These are phyloP conservation scores for Chloropsis hardwickii DNA, from an alignment of 2,113 vertebrate genomes.

Conservation along the genomic window DNA sequence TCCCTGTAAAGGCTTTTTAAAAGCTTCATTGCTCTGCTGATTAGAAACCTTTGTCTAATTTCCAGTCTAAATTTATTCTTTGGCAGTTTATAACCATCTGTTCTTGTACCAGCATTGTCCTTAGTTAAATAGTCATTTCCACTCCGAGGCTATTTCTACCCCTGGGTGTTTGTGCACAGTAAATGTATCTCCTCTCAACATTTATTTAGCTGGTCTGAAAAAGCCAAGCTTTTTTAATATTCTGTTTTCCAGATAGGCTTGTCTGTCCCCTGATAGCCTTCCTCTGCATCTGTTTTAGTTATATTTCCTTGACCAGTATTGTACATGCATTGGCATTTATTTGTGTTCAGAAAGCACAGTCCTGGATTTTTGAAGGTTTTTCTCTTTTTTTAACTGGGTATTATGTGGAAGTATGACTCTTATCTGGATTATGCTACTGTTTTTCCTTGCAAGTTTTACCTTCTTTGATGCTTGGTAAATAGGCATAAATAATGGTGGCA, in stretches of 20 bases:
- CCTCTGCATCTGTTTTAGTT: neutral
- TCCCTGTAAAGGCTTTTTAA: conserved; percentile 21
- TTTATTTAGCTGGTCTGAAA: conserved; percentile 4
- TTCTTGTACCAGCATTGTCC: conserved; percentile 49
- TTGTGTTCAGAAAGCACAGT: neutral
- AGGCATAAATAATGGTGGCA: neutral
- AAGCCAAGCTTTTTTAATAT: neutral
- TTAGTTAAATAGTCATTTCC: conserved; percentile 48
- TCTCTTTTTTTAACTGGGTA: neutral
- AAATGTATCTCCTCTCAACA: conserved; percentile 6
- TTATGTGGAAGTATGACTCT: neutral
- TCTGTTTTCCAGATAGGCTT: neutral
- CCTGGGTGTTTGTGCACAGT: neutral
- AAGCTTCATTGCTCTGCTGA: conserved; percentile 38
- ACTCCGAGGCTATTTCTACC: conserved; percentile 16
- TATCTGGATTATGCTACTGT: neutral
- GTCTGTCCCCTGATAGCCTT: neutral
- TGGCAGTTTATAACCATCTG: conserved; percentile 58
- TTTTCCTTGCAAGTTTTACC: neutral
- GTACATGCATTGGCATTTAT: neutral
- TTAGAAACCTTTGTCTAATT: conserved; percentile 62
- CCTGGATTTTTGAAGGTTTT: neutral
- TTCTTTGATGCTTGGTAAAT: neutral
- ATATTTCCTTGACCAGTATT: neutral
- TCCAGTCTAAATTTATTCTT: conserved; percentile 60